phyloP scores from a whole-genome alignment of 1,140 invertebrate genomes.

The Drosophila arawakana region DNA sequence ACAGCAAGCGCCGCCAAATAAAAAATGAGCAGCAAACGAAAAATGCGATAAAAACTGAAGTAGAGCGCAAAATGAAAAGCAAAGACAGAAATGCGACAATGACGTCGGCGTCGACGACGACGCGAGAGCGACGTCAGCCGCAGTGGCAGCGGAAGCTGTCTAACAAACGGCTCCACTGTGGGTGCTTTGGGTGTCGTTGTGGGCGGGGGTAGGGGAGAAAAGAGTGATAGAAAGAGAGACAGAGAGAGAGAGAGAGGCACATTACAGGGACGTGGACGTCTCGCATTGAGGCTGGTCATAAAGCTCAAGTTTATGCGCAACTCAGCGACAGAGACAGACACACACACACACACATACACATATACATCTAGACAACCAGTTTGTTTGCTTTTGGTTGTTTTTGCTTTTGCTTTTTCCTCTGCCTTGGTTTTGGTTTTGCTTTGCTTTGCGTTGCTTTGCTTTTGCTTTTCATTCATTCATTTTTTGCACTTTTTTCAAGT shows the following conservation, averaged over 20 bases:
- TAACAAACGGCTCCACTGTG: constrained; percentile 57
- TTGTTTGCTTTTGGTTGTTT: constrained; percentile 36
- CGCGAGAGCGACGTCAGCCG: background rate
- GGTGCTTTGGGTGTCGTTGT: constrained; percentile 25
- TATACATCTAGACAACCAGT: constrained; percentile 52
- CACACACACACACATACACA: constrained; percentile 27
- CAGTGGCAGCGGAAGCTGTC: constrained; percentile 68
- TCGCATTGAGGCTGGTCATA: constrained; percentile 75
- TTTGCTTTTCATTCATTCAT: constrained; percentile 43
- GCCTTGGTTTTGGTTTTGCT: constrained; percentile 9
- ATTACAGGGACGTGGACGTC: constrained; percentile 31
- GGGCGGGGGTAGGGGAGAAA: constrained; percentile 6
- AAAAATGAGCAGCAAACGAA: constrained; percentile 28
- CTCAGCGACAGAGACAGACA: constrained; percentile 33
- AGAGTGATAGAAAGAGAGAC: background rate
- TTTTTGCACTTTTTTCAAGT: constrained; percentile 37
- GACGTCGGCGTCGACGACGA: constrained; percentile 21
- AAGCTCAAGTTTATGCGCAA: constrained; percentile 64
- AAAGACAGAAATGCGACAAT: constrained; percentile 42
- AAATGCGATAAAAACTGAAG: constrained; percentile 59
- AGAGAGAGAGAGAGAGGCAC: background rate
- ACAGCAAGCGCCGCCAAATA: constrained; percentile 39
- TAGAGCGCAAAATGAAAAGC: constrained; percentile 62
- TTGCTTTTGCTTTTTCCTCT: constrained; percentile 10
- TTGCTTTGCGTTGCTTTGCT: background rate